These are phyloP conservation scores for Lepisosteus osseus DNA, from an alignment of 2,113 vertebrate species.

Conservation along the genomic window DNA sequence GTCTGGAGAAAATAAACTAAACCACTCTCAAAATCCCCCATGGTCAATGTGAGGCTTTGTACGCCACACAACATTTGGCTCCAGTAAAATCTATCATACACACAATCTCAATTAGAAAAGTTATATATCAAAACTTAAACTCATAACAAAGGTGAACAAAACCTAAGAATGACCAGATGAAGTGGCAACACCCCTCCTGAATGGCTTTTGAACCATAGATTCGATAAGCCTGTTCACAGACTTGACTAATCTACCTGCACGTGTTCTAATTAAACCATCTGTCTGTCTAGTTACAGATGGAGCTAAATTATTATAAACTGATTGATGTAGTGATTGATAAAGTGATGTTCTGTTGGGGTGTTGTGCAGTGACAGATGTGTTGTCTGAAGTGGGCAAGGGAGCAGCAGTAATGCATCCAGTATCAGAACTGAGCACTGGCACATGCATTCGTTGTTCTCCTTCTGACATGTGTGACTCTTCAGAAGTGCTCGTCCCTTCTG, in stretches of 20 bases:
- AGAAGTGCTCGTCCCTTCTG: no score
- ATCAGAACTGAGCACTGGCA: not conserved
- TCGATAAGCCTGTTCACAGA: constrained; percentile 10
- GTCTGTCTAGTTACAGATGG: not conserved
- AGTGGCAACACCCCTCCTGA: not conserved
- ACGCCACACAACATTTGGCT: constrained; percentile 9
- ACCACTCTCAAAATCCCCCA: not conserved
- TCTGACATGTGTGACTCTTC: no score
- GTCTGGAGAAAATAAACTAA: constrained; percentile 3
- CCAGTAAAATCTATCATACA: no score
- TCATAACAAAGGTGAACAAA: no score
- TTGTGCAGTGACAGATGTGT: no score
- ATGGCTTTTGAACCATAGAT: constrained; percentile 5
- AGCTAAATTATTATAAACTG: not conserved
- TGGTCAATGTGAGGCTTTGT: not conserved
- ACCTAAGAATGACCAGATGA: not conserved
- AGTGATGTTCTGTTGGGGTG: no score
- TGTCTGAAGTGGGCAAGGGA: no score
- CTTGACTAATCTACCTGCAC: constrained; percentile 10
- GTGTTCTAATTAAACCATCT: constrained; percentile 5
- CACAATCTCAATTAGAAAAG: no score
- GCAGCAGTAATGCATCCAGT: not conserved
- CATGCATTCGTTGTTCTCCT: no score
- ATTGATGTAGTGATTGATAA: not conserved
- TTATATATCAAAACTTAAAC: no score